A percentile compares a stretch with the other conserved stretches of the same genome.
These are phyloP conservation scores for Agapornis canus DNA, from an alignment of 2,797 vertebrate genomes.

Conservation along the genomic window DNA sequence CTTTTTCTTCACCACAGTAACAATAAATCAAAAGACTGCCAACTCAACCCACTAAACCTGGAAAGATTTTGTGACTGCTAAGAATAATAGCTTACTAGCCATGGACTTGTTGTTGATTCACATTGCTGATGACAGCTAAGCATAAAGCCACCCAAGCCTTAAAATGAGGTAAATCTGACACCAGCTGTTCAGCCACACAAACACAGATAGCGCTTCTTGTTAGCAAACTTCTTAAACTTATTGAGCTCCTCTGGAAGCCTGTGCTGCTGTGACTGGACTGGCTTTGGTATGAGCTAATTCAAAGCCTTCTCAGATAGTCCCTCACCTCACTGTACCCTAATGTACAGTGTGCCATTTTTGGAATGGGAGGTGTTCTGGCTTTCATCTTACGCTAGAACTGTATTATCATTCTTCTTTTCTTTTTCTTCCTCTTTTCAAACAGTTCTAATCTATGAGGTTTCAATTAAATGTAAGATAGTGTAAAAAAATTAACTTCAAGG, in stretches of 20 bases:
- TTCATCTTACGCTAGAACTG: not conserved
- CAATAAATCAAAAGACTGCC: not conserved
- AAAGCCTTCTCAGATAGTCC: not conserved
- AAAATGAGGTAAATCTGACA: not conserved
- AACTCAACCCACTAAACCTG: not conserved
- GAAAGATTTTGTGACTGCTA: not conserved
- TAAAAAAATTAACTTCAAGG: not conserved
- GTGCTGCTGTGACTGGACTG: not conserved
- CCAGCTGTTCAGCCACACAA: not conserved
- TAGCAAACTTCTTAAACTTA: not conserved
- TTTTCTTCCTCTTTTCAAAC: not conserved
- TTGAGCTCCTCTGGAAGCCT: not conserved
- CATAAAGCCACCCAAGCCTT: not conserved
- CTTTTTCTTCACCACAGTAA: not conserved
- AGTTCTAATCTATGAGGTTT: not conserved
- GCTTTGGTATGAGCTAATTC: not conserved
- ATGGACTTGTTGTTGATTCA: not conserved
- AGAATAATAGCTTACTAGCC: not conserved
- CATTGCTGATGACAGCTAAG: not conserved
- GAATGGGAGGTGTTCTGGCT: not conserved
- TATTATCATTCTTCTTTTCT: not conserved
- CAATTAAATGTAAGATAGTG: not conserved
- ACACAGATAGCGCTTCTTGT: accelerated
- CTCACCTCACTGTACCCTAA: not conserved
- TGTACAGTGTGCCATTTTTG: accelerated